Evolutionary conservation across 2,797 vertebrate species (phyloP), one percentile per base, ranked within the genome.

Genomic region (Odontamblyopus rebecca): DNA sequence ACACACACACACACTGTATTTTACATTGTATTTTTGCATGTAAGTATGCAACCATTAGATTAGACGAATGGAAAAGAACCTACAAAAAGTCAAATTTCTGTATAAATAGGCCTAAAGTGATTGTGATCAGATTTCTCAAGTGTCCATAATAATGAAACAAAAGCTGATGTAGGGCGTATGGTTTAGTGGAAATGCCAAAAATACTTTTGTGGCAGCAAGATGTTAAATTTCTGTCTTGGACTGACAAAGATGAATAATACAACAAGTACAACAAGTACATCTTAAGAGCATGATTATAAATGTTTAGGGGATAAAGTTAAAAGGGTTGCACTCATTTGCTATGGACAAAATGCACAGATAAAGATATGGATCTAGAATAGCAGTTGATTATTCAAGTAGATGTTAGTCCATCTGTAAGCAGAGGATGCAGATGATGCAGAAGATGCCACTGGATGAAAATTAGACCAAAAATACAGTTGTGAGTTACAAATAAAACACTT

Each of bases 401-500:
- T 26, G 54, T 26, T 26, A 57, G 23, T 26, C 57, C 29, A 5
- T 18, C 15, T 60, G 26, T 13, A 30, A 30, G 15, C 16, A n/a
- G 27, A 32, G 18, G 32, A n/a, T 9, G 30, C 32, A 41, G 19
- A 41, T 1, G 32, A n/a, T 4, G 30, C 61, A 63, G 19, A 41
- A 5, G 11, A 41, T 11, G 9, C n/a, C 32, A 35, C 5, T 64
- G 23, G 4, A 64, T 23, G 0, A n/a, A 44, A 64, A 38, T n/a
- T 2, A 64, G 62, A 19, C 29, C 2, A 23, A 15, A 59, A 59
- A 59, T 4, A 12, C 59, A 18, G 59, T 19, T 61, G 59, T 27
- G 26, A 26, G 56, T 59, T 59, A 59, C 56, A 59, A 59, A 60
- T 60, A 60, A 60, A 62, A 62, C 61, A 19, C 61, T 64, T 64